Percentiles rank a stretch among this genome's conserved stretches.
These are phyloP conservation scores for Fragum whitleyi DNA, from an alignment of 2,888 invertebrate genomes.

Conservation along the genomic window DNA sequence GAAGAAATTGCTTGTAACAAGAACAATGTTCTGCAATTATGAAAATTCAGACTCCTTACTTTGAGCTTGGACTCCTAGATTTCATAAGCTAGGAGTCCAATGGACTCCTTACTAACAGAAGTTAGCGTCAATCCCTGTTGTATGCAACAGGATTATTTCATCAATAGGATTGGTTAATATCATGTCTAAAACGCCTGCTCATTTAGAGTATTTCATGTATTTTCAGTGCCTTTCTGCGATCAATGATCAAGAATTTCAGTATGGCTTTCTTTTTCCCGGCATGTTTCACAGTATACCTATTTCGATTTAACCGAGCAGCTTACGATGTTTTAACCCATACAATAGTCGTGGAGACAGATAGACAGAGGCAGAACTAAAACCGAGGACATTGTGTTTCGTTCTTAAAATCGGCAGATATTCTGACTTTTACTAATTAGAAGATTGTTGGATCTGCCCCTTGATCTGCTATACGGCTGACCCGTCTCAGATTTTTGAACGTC, in stretches of 20 bases:
- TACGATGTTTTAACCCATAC: conserved; percentile 95
- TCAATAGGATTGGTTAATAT: too few relatives aligned
- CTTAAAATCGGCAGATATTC: not conserved
- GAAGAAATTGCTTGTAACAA: too few relatives aligned
- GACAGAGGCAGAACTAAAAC: conserved; percentile 6
- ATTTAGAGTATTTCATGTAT: too few relatives aligned
- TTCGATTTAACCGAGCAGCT: conserved; percentile 93
- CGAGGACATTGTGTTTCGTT: too few relatives aligned
- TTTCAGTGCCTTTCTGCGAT: conserved; percentile 89
- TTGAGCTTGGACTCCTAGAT: too few relatives aligned
- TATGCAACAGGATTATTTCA: too few relatives aligned
- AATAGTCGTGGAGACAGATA: conserved; percentile 92
- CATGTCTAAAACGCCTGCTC: too few relatives aligned
- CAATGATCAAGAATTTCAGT: conserved; percentile 94
- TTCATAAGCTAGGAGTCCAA: too few relatives aligned
- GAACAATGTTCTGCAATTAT: too few relatives aligned
- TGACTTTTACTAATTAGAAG: not conserved
- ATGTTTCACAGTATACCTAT: conserved; percentile 93
- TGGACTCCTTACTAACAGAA: too few relatives aligned
- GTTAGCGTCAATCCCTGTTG: too few relatives aligned
- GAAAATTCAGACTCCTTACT: too few relatives aligned
- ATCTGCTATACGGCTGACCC: not conserved
- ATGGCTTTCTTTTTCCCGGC: conserved; percentile 95
- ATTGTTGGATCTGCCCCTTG: not conserved
- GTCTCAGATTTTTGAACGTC: not conserved